phyloP scores from a whole-genome alignment of 1,140 invertebrate species.

The Anagrus nilaparvatae region DNA sequence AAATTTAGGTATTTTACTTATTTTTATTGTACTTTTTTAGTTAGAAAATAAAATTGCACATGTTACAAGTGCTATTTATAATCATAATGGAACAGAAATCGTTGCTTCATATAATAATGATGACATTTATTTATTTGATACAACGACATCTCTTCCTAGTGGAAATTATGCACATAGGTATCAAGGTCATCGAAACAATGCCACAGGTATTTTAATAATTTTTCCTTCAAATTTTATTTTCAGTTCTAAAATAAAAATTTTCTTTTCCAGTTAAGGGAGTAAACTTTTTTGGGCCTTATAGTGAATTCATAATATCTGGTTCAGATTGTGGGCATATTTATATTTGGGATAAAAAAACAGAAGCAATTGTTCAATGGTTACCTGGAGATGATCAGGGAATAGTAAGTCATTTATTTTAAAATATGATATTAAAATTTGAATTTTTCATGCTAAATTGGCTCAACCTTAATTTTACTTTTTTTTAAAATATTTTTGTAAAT shows the following conservation, averaged over 20 bases:
- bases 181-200: conserved; percentile 65
- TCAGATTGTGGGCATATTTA: conserved; percentile 94
- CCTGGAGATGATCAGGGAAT: conserved; percentile 76
- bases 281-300: conserved; percentile 84
- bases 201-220: conserved; percentile 43
- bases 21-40: conserved; percentile 13
- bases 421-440: no score
- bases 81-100: conserved; percentile 83
- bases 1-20: conserved; percentile 1
- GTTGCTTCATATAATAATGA: conserved; percentile 89
- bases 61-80: conserved; percentile 83
- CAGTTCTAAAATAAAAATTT: neutral
- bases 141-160: conserved; percentile 38
- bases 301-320: conserved; percentile 85
- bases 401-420: conserved; percentile 55
- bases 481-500: neutral
- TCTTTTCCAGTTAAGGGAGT: conserved; percentile 76
- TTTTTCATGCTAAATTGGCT: no score
- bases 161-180: conserved; percentile 65
- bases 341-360: conserved; percentile 85
- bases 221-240: conserved; percentile 8
- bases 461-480: neutral
- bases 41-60: conserved; percentile 37
- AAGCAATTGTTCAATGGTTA: conserved; percentile 81
- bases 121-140: conserved; percentile 85